Percentiles rank a stretch among this genome's conserved stretches.
Conservation (phyloP, 2,888 invertebrate genomes). For the Lasioglossum malachurum region DNA sequence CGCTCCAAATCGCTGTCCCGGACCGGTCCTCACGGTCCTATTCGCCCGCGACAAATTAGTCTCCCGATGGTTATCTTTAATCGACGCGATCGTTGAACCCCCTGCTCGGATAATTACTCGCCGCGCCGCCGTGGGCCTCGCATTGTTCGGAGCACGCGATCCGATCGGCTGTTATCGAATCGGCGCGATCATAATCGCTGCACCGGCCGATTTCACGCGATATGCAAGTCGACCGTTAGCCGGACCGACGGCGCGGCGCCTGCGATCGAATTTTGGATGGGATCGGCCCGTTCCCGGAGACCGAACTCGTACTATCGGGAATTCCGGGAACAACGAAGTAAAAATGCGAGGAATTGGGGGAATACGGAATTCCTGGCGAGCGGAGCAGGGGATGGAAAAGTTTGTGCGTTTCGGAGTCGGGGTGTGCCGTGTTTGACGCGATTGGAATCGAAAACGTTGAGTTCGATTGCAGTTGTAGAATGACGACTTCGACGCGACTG, state of each 20-base stretch:
- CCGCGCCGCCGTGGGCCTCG: neutral
- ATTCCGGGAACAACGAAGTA: no score
- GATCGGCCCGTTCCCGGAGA: no score
- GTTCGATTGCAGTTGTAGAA: neutral
- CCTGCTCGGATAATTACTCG: neutral
- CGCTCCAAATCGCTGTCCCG: constrained; percentile 12
- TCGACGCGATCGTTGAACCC: constrained; percentile 2
- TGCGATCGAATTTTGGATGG: no score
- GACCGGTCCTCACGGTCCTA: neutral
- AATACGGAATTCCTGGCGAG: no score
- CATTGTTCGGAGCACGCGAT: neutral
- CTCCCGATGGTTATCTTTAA: constrained; percentile 17
- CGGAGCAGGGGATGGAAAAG: no score
- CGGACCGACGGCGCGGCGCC: no score
- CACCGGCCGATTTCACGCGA: neutral
- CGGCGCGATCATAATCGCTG: neutral
- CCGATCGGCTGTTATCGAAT: neutral
- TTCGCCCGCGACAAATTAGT: constrained; percentile 7
- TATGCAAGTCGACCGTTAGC: neutral
- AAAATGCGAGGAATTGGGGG: no score
- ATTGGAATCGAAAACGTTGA: neutral
- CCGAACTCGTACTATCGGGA: no score
- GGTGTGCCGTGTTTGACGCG: no score
- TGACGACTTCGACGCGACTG: no score
- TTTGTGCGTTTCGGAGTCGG: no score